These are phyloP conservation scores for Fulica atra DNA, from an alignment of 2,113 vertebrate species.

Conservation along the genomic window DNA sequence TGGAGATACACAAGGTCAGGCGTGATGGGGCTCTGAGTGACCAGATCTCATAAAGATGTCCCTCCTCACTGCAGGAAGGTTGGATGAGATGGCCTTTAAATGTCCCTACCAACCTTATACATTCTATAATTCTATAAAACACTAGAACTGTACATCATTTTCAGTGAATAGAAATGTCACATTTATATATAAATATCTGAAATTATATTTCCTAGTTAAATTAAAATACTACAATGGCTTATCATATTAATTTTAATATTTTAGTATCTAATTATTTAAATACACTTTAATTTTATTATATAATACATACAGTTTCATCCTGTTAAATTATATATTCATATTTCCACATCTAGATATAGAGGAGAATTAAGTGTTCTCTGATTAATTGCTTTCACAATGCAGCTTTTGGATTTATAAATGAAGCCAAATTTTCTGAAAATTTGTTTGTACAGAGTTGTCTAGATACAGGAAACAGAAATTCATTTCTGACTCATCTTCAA, in stretches of 20 bases:
- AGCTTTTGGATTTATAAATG: background rate
- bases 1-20: too few relatives aligned
- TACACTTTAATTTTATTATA: background rate
- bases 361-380: background rate
- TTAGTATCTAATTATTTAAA: background rate
- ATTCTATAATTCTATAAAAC: background rate
- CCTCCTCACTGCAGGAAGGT: too few relatives aligned
- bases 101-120: too few relatives aligned
- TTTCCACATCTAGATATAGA: background rate
- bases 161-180: background rate
- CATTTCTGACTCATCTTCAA: background rate
- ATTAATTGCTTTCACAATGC: background rate
- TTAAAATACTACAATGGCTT: background rate
- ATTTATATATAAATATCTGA: background rate
- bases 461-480: background rate
- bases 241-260: background rate
- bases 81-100: too few relatives aligned
- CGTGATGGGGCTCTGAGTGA: too few relatives aligned
- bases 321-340: background rate
- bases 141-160: background rate
- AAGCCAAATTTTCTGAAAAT: background rate
- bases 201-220: background rate
- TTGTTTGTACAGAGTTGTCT: background rate
- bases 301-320: background rate
- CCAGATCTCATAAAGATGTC: too few relatives aligned